Evolutionary conservation across 2,888 invertebrate genomes (phyloP).

Genomic region (Ypsolopha sequella): DNA sequence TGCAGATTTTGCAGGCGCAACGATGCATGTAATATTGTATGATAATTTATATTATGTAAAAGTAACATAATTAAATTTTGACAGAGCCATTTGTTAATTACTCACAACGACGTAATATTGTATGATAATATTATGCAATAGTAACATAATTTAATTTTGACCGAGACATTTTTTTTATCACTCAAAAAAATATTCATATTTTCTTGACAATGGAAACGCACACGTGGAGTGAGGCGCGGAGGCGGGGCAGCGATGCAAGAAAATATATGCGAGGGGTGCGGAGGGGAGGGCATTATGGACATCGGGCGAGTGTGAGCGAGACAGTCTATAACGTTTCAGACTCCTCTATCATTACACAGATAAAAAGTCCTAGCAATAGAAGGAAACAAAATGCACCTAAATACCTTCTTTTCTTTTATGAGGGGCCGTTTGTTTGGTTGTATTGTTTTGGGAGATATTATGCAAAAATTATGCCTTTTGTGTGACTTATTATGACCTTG

Average conservation of each 20-base stretch:
- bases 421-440: conserved; percentile 22
- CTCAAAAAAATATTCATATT: not conserved
- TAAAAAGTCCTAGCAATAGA: conserved; percentile 29
- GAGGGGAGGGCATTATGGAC: conserved; percentile 21
- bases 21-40: too few species aligned
- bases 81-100: too few species aligned
- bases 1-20: too few species aligned
- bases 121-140: too few species aligned
- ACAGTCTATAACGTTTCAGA: conserved; percentile 10
- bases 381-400: conserved; percentile 52
- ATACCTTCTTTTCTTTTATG: conserved; percentile 31
- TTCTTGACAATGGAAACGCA: conserved; percentile 39
- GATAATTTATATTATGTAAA: too few species aligned
- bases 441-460: conserved; percentile 28
- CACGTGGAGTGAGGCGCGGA: conserved; percentile 46
- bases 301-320: conserved; percentile 22
- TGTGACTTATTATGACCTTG: too few species aligned
- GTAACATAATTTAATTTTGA: not conserved
- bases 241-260: conserved; percentile 39
- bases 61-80: too few species aligned
- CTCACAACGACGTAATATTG: too few species aligned
- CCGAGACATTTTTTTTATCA: too few species aligned
- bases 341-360: conserved; percentile 27
- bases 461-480: not conserved
- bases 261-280: conserved; percentile 36